Conservation (phyloP, 2,113 vertebrate species). For the Alexandromys fortis region DNA sequence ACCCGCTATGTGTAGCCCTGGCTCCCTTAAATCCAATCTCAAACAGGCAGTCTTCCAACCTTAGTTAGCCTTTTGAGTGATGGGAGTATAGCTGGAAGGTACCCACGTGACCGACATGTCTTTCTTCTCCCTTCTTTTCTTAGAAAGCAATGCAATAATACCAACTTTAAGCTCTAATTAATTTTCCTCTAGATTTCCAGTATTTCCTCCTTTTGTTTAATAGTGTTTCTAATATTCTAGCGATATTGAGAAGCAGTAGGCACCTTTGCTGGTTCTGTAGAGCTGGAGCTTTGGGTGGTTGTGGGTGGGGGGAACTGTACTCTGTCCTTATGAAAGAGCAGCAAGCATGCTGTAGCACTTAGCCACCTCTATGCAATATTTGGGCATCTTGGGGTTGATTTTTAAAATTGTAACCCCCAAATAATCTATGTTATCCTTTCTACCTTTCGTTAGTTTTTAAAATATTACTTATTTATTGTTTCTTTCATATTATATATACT, state of each 20-base stretch:
- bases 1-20: not conserved
- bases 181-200: not conserved
- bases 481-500: conserved; percentile 12
- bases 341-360: not conserved
- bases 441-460: not conserved
- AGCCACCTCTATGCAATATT: not conserved
- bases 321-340: not conserved
- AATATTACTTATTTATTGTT: not conserved
- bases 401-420: not conserved
- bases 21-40: not conserved
- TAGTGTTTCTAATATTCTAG: not conserved
- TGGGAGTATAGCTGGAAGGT: not conserved
- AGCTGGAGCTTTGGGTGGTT: not conserved
- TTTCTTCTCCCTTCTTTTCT: too few relatives aligned
- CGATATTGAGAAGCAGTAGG: not conserved
- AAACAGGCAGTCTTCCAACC: not conserved
- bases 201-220: not conserved
- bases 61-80: not conserved
- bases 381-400: not conserved
- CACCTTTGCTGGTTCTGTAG: not conserved
- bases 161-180: not conserved
- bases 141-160: not conserved
- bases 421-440: not conserved
- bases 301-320: not conserved
- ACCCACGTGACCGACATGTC: not conserved